phyloP scores from a whole-genome alignment of 2,797 vertebrate species.

The Enteromius treurensis region DNA sequence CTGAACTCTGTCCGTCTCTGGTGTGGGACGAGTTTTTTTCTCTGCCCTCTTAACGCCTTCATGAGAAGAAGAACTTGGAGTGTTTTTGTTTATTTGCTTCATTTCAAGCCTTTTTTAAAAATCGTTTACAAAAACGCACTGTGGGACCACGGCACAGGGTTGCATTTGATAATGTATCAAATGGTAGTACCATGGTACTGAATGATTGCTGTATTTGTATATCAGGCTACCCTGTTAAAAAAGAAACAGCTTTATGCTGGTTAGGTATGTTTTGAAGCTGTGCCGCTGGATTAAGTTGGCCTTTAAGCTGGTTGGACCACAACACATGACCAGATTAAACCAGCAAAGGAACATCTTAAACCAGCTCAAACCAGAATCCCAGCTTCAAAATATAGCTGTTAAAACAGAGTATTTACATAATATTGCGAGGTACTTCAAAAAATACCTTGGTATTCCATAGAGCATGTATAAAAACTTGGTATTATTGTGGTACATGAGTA shows the following conservation, averaged over 20 bases:
- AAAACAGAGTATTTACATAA: too few species aligned
- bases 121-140: background rate
- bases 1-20: constrained; percentile 34
- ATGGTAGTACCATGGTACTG: background rate
- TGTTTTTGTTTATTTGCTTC: constrained; percentile 3
- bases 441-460: background rate
- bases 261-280: too few species aligned
- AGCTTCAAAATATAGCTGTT: too few species aligned
- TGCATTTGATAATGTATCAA: background rate
- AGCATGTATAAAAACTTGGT: background rate
- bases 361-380: too few species aligned
- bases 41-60: constrained; percentile 27
- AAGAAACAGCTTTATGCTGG: too few species aligned
- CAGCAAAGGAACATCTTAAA: too few species aligned
- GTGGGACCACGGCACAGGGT: background rate
- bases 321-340: too few species aligned
- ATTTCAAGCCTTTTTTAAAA: background rate
- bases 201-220: background rate
- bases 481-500: background rate
- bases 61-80: constrained; percentile 15
- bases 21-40: constrained; percentile 17
- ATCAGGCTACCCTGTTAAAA: background rate
- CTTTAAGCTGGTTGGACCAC: too few species aligned
- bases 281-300: too few species aligned
- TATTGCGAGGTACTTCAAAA: background rate